These are phyloP conservation scores for Pristionchus pacificus DNA, from an alignment of 1,140 invertebrate genomes.

Conservation along the genomic window DNA sequence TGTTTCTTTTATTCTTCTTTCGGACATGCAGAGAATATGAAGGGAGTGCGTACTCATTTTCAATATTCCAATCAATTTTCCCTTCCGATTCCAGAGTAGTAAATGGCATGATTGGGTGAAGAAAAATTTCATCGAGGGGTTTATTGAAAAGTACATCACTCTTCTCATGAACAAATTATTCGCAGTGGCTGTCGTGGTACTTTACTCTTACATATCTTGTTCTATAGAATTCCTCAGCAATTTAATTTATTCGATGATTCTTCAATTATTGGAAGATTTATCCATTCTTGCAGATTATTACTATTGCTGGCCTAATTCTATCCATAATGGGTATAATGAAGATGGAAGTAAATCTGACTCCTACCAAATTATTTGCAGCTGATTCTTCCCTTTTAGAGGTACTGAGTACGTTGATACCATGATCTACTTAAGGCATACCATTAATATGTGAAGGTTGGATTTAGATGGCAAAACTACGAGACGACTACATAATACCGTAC, in stretches of 20 bases:
- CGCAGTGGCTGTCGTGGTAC: constrained; percentile 34
- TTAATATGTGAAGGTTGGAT: not conserved
- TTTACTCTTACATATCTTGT: not conserved
- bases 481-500: constrained; percentile 53
- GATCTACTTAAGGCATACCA: not conserved
- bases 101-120: constrained; percentile 38
- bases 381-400: constrained; percentile 49
- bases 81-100: not conserved
- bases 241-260: constrained; percentile 42
- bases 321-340: constrained; percentile 50
- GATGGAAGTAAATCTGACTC: constrained; percentile 53
- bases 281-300: constrained; percentile 38
- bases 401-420: not conserved
- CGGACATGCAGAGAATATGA: not conserved
- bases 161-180: constrained; percentile 44
- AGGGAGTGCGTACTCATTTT: not conserved
- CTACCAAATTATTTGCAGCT: constrained; percentile 48
- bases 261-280: not conserved
- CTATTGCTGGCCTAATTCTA: too few species aligned
- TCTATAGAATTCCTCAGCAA: constrained; percentile 44
- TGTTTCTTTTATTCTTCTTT: not conserved
- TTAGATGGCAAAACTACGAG: constrained; percentile 49
- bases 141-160: constrained; percentile 42
- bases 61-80: not conserved
- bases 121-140: constrained; percentile 36